Base-by-base conservation (phyloP, 2,113 vertebrate genomes). In the Herpetotheres cachinnans region DNA sequence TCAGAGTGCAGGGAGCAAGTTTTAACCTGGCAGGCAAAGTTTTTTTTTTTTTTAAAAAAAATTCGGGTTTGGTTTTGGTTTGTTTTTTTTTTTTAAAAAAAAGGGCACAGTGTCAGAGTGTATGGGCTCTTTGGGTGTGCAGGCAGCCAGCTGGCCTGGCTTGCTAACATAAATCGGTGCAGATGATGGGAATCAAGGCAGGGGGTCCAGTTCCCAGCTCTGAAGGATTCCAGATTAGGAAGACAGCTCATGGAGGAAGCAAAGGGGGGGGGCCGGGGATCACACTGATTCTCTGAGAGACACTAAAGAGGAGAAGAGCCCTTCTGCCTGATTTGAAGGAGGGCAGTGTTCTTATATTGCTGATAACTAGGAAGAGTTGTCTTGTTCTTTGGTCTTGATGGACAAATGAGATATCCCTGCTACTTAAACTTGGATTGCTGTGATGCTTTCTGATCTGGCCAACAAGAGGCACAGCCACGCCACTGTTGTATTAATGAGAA, bases 131-230 rank as follows among this genome's bases (percentile, higher is more conserved):
- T 42, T 47, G 78, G 70, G 18, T 30, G 56, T 67, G 65, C 69
- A 86, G 79, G 47, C 36, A 0, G 80, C 77, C 95, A 91, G 80
- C 83, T 95, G 95, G 77, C 81, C 86, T 66, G 81, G n/a, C 42
- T 63, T 47, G 59, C 73, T 89, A 4, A 84, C 83, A 47, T 30
- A 89, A 89, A 89, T 87, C 15, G 5, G 77, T 84, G 59, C 83
- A 47, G 95, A 96, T 67, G 86, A 93, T 91, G 93, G 89, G 91
- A 97, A 91, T 79, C 83, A 40, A 94, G 77, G 89, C 91, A 91
- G 96, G 93, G 95, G 77, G 95, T 94, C 86, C 5, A 2, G 66
- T 91, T 96, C 91, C 91, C 93, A 94, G 73, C 80, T 79, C 72
- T 95, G 83, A 82, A 82, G 47, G 61, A 89, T 92, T 74, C 83